phyloP scores from a whole-genome alignment of 2,113 vertebrate genomes.

The Poeciliopsis turrubarensis region DNA sequence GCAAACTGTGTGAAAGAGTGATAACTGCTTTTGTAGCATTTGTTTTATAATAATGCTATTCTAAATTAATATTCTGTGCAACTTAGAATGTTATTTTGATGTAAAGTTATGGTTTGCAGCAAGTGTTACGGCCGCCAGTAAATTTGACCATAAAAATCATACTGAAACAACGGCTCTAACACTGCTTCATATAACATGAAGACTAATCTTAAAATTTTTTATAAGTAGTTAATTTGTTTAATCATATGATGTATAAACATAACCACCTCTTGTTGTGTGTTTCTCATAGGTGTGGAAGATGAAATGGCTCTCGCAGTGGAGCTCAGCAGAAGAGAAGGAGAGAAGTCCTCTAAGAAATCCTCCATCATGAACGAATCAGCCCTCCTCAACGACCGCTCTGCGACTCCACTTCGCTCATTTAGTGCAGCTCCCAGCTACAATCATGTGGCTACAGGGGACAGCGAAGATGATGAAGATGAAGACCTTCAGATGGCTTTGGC shows the following conservation, averaged over 20 bases:
- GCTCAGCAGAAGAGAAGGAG: conserved; percentile 90
- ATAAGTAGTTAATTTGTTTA: neutral
- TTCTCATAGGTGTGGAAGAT: conserved; percentile 86
- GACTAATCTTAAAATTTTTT: neutral
- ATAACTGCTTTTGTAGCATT: too few species aligned
- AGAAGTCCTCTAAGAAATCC: conserved; percentile 39
- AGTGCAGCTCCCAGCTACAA: conserved; percentile 82
- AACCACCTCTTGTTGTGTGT: conserved; percentile 21
- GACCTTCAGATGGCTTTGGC: conserved; percentile 97
- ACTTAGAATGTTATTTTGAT: too few species aligned
- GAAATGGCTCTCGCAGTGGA: conserved; percentile 92
- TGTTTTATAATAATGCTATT: too few species aligned
- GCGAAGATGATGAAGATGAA: conserved; percentile 84
- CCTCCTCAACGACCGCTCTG: conserved; percentile 3
- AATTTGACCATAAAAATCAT: too few species aligned
- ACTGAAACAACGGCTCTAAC: neutral
- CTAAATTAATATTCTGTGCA: too few species aligned
- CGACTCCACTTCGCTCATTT: conserved; percentile 69
- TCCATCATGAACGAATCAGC: conserved; percentile 70
- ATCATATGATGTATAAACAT: neutral
- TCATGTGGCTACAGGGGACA: conserved; percentile 58
- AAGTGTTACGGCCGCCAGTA: too few species aligned
- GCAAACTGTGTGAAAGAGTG: too few species aligned
- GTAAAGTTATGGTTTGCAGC: too few species aligned
- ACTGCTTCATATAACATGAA: neutral